Evolutionary conservation across 2,888 invertebrate species (phyloP).

Genomic region (Papilio gigon): DNA sequence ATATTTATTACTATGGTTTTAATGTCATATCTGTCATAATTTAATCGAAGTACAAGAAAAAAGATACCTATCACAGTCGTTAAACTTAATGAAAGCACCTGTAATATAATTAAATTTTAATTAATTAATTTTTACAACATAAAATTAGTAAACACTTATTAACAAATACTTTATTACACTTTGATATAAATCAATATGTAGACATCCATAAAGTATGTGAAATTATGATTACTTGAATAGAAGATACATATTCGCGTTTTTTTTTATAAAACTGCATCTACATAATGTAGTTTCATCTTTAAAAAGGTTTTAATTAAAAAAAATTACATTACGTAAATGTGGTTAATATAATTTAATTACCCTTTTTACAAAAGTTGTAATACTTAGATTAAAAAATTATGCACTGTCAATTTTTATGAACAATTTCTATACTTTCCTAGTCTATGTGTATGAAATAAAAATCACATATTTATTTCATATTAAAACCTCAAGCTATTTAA

Average conservation of each 20-base stretch:
- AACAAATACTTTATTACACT: neutral
- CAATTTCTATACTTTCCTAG: neutral
- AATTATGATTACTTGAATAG: neutral
- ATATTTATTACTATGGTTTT: slow-evolving; percentile 27
- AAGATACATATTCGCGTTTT: neutral
- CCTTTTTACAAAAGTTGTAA: too few relatives aligned
- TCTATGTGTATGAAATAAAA: neutral
- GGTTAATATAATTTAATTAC: too few relatives aligned
- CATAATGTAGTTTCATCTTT: too few relatives aligned
- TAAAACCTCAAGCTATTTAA: neutral
- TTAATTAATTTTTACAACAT: neutral
- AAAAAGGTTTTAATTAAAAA: too few relatives aligned
- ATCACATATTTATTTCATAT: neutral
- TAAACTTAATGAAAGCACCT: neutral
- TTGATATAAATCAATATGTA: too few relatives aligned
- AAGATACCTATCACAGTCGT: neutral
- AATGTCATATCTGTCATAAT: too few relatives aligned
- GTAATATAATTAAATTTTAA: neutral
- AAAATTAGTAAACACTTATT: neutral
- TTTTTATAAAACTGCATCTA: too few relatives aligned
- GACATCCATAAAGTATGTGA: neutral
- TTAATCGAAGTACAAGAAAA: too few relatives aligned
- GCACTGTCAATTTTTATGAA: too few relatives aligned
- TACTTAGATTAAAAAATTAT: too few relatives aligned
- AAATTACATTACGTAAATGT: too few relatives aligned